phyloP scores from a whole-genome alignment of 1,140 invertebrate species.

The Drosophila bipectinata region DNA sequence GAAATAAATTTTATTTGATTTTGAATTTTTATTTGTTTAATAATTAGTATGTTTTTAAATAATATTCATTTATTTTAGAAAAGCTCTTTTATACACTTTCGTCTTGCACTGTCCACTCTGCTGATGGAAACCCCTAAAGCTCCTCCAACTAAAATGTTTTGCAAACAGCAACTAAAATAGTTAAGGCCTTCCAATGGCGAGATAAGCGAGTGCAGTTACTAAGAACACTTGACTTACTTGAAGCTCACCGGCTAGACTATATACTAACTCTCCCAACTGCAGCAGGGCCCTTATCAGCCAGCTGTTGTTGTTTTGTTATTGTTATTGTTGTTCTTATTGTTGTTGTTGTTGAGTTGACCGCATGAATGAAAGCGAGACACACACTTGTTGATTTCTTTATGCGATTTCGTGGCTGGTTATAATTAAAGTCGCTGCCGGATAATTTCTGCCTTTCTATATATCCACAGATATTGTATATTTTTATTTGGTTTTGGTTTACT shows the following conservation, averaged over 20 bases:
- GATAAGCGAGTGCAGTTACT: conserved; percentile 1
- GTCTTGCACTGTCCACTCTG: conserved; percentile 19
- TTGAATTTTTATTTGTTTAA: too few species aligned
- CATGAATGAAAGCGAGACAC: conserved; percentile 76
- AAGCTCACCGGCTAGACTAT: conserved; percentile 45
- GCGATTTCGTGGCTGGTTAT: conserved; percentile 43
- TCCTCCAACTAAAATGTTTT: conserved; percentile 45
- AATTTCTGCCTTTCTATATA: conserved; percentile 18
- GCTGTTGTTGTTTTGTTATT: conserved; percentile 39
- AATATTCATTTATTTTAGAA: background rate
- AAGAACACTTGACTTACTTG: conserved; percentile 41
- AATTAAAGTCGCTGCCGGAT: conserved; percentile 53
- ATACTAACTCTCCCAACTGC: conserved; percentile 31
- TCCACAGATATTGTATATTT: conserved; percentile 10
- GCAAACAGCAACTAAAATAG: conserved; percentile 42
- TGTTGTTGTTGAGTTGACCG: conserved; percentile 54
- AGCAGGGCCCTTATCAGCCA: conserved; percentile 51
- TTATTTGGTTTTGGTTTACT: conserved; percentile 54
- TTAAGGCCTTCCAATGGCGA: conserved; percentile 21
- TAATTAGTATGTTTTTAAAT: too few species aligned
- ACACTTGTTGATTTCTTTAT: conserved; percentile 78
- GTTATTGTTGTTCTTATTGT: conserved; percentile 13
- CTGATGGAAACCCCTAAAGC: conserved; percentile 27
- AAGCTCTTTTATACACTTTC: background rate
- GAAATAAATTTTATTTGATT: too few species aligned